Evolutionary conservation across 2,888 invertebrate species (phyloP).

Genomic region (Frankliniella fusca): DNA sequence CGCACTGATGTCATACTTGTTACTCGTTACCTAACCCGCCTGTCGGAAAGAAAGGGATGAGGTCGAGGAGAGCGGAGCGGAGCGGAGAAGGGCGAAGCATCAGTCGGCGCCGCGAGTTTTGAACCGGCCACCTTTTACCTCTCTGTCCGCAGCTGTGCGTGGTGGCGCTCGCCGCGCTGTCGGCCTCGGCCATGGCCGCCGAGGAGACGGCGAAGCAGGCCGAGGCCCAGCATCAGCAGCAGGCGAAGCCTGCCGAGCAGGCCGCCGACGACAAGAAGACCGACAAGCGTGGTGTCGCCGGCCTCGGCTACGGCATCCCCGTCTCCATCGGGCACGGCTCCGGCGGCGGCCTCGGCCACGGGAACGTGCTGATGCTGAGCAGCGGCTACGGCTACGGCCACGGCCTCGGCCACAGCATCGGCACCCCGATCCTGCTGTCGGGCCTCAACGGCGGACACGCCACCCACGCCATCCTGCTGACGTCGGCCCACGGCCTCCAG

Average conservation of each 20-base stretch:
- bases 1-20: too few relatives aligned
- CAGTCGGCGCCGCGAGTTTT: too few relatives aligned
- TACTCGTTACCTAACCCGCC: too few relatives aligned
- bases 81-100: too few relatives aligned
- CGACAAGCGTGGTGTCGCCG: not conserved
- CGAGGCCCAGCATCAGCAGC: not conserved
- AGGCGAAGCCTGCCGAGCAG: not conserved
- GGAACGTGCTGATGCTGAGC: not conserved
- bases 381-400: not conserved
- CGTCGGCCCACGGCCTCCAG: not conserved
- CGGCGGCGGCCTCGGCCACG: not conserved
- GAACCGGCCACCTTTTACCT: not conserved
- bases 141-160: not conserved
- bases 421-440: constrained; percentile 18
- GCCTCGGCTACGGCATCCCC: constrained; percentile 7
- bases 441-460: constrained; percentile 1
- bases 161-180: not conserved
- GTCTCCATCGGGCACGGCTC: not conserved
- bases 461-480: constrained; percentile 18
- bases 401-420: not conserved
- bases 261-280: not conserved
- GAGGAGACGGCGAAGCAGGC: not conserved
- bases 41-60: too few relatives aligned
- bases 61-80: too few relatives aligned
- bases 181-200: not conserved